Evolutionary conservation across 1,140 invertebrate genomes (phyloP), one percentile per base, ranked within the genome.

Genomic region (Trachymyrmex septentrionalis): DNA sequence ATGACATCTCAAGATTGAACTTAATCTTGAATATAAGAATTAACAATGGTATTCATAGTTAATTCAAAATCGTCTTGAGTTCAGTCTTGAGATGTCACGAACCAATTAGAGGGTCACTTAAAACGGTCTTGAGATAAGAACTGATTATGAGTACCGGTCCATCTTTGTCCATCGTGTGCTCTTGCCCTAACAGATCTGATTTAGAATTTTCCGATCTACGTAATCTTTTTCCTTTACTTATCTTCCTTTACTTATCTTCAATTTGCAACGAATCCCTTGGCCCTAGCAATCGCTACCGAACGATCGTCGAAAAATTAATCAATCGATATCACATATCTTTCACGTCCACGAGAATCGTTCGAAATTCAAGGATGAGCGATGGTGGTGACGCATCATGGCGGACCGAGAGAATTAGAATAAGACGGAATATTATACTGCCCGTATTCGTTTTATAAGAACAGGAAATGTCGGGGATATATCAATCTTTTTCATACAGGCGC

Each of bases 271-370:
- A 61, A 38, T 61, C 38, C 4, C 57, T 48, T 30, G 16, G 48
- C 6, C 44, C 16, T 48, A 63, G 6, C 24, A 48, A 50, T 64
- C 38, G 19, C 14, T 50, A 64, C 24, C n/a, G 9, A 30, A 12
- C 9, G 48, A 80, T 69, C 48, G 63, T 67, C 63, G 30, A 38
- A 69, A 30, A 24, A 88, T n/a, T 69, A n/a, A 50, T 50, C 30
- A 50, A 59, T 72, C 66, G 27, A 66, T 44, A 44, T 24, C 59
- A 24, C 61, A 44, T 38, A 57, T 76, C 69, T 82, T 59, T 81
- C 84, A 72, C 87, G 87, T 89, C 76, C 84, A 81, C 24, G 82
- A 57, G 16, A 66, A 89, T 55, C 50, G 50, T 67, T 75, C 63
- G 50, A 72, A 34, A n/a, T 44, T 34, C 9, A 1, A 50, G 80